A percentile compares a stretch with the other conserved stretches of the same genome.
Conservation (phyloP, 2,797 vertebrate species). For the Capromys pilorides region DNA sequence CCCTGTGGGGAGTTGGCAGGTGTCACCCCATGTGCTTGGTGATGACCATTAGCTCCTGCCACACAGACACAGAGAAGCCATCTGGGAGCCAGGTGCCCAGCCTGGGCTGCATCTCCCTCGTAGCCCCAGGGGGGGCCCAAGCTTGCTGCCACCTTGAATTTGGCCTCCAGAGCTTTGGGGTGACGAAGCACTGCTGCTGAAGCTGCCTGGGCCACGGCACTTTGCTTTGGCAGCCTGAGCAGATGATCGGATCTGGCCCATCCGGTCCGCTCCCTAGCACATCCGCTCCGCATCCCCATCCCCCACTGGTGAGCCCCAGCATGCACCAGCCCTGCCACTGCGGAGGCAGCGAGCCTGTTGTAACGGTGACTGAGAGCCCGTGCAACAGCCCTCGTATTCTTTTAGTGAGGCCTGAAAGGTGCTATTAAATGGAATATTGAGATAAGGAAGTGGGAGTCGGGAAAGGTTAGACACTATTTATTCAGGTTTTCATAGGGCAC, state of each 20-base stretch:
- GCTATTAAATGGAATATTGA: constrained; percentile 70
- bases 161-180: neutral
- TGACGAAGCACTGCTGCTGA: fast-evolving
- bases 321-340: fast-evolving
- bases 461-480: constrained; percentile 72
- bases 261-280: fast-evolving
- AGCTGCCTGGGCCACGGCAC: fast-evolving
- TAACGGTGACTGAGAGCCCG: constrained; percentile 62
- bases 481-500: constrained; percentile 72
- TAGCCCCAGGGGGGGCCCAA: neutral
- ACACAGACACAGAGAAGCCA: neutral
- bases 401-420: constrained; percentile 70
- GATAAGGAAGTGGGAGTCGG: constrained; percentile 58
- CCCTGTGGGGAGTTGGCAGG: fast-evolving
- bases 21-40: neutral
- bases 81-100: fast-evolving
- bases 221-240: neutral
- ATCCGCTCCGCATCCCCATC: neutral
- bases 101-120: fast-evolving
- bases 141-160: fast-evolving
- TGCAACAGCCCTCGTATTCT: constrained; percentile 72
- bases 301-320: fast-evolving
- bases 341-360: fast-evolving
- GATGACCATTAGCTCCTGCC: fast-evolving
- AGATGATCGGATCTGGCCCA: fast-evolving